Conservation (phyloP, 2,888 invertebrate genomes). For the Meganola albula region DNA sequence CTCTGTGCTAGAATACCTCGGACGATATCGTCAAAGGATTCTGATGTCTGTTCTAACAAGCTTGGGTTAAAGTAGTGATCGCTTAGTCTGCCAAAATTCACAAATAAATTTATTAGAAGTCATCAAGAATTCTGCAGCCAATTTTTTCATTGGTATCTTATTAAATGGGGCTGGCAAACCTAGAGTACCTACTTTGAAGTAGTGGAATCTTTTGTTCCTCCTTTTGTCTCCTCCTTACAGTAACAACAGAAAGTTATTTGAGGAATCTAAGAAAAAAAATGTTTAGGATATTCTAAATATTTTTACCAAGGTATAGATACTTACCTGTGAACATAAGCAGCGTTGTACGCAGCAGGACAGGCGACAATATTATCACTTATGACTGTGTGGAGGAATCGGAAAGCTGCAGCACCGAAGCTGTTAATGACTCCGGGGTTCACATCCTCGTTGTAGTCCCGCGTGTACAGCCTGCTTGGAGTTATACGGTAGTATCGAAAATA, state of each 20-base stretch:
- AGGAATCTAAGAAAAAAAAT: too few species aligned
- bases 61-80: conserved; percentile 77
- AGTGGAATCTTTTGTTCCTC: too few species aligned
- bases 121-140: too few species aligned
- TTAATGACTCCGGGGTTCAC: conserved; percentile 82
- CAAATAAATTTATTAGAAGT: too few species aligned
- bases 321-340: conserved; percentile 56
- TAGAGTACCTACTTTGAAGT: too few species aligned
- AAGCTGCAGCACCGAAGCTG: conserved; percentile 83
- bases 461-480: conserved; percentile 77
- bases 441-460: conserved; percentile 80
- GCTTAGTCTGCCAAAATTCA: conserved; percentile 75
- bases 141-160: too few species aligned
- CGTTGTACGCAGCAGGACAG: conserved; percentile 49
- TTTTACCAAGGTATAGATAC: conserved; percentile 2
- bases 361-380: conserved; percentile 70
- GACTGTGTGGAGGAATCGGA: conserved; percentile 83
- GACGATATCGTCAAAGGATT: conserved; percentile 72
- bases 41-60: conserved; percentile 65
- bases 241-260: too few species aligned
- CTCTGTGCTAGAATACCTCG: conserved; percentile 76
- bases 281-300: conserved; percentile 17
- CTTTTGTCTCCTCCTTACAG: too few species aligned
- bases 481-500: conserved; percentile 80
- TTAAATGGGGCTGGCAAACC: too few species aligned